These are phyloP conservation scores for Tyto alba DNA, from an alignment of 2,113 vertebrate species.

Conservation along the genomic window DNA sequence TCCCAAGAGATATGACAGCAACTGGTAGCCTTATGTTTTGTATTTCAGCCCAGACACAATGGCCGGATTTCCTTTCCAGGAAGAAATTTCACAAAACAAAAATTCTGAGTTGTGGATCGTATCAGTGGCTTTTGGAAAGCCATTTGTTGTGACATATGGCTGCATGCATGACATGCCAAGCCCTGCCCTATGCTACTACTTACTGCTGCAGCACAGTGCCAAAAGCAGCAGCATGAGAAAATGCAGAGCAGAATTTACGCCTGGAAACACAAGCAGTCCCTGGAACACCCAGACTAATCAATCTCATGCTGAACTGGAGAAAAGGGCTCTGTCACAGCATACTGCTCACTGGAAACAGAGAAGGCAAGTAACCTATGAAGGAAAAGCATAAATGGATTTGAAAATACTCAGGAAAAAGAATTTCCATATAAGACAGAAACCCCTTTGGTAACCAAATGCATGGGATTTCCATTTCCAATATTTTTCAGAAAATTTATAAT, in stretches of 20 bases:
- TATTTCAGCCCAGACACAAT: neutral
- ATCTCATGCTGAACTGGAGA: slow-evolving; percentile 65
- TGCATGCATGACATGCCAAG: slow-evolving; percentile 56
- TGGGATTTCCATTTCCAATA: neutral
- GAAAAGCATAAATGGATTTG: neutral
- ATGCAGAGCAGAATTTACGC: slow-evolving; percentile 55
- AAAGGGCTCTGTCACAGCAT: slow-evolving; percentile 43
- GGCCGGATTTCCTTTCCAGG: slow-evolving; percentile 22
- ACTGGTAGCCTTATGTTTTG: neutral
- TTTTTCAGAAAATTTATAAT: neutral
- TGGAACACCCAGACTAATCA: slow-evolving; percentile 70
- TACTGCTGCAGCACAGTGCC: slow-evolving; percentile 71
- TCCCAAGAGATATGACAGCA: neutral
- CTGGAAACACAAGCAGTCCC: slow-evolving; percentile 69
- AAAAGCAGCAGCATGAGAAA: slow-evolving; percentile 49
- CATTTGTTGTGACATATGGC: slow-evolving; percentile 68
- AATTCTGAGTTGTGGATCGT: neutral
- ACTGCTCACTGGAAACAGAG: neutral
- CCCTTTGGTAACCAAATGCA: neutral
- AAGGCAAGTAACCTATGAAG: neutral
- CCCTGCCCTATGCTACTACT: slow-evolving; percentile 73
- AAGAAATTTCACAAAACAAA: neutral
- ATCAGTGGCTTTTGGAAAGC: slow-evolving; percentile 28
- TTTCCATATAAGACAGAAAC: neutral
- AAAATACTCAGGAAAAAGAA: neutral